Evolutionary conservation across 2,113 vertebrate genomes (phyloP).

Genomic region (Catharus bicknelli): DNA sequence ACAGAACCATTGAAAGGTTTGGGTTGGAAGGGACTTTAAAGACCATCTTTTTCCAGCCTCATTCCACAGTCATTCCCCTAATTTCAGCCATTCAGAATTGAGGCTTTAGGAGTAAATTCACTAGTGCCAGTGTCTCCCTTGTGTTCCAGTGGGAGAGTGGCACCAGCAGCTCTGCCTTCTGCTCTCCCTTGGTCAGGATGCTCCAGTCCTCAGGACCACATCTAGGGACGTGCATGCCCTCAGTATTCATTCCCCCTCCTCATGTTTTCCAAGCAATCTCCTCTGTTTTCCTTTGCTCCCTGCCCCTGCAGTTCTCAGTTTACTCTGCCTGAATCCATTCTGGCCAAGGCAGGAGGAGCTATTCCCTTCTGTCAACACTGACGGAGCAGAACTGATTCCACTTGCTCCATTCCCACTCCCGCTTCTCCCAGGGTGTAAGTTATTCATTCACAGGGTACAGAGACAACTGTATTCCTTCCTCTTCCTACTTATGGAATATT

Average conservation of each 20-base stretch:
- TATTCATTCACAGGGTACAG: not conserved
- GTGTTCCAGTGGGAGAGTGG: not conserved
- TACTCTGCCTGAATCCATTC: not conserved
- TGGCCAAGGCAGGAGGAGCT: not conserved
- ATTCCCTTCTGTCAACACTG: not conserved
- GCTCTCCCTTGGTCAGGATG: fast-evolving
- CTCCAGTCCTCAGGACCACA: fast-evolving
- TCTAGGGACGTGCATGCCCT: not conserved
- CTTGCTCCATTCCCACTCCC: not conserved
- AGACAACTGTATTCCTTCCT: not conserved
- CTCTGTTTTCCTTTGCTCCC: not conserved
- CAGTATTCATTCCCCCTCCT: not conserved
- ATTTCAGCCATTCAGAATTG: not conserved
- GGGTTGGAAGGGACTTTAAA: not conserved
- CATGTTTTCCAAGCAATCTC: not conserved
- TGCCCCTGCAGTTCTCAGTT: not conserved
- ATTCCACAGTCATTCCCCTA: not conserved
- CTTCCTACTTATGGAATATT: not conserved
- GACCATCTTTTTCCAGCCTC: not conserved
- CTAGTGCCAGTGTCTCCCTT: fast-evolving
- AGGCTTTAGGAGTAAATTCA: not conserved
- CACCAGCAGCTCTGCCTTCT: not conserved
- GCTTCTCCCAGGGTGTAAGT: not conserved
- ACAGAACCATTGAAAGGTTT: fast-evolving
- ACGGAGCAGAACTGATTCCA: not conserved